Percentiles rank a stretch among this genome's conserved stretches.
Conservation (phyloP, 2,797 vertebrate species). For the Huso huso region DNA sequence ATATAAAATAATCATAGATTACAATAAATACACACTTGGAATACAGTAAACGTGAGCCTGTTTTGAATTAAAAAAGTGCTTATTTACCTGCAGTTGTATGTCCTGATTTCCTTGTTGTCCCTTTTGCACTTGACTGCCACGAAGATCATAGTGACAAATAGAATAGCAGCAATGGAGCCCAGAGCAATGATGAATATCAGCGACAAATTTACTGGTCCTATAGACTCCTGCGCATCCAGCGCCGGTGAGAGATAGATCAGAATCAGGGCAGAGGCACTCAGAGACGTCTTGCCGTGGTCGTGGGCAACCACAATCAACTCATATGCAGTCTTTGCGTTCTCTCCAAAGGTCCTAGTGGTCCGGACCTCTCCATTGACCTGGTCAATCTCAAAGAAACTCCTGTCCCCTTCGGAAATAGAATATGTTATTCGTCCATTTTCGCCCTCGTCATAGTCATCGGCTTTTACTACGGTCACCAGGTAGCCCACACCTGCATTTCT, state of each 20-base stretch:
- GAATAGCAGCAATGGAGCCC: slow-evolving; percentile 95
- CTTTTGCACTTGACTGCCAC: slow-evolving; percentile 98
- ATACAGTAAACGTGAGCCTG: no score
- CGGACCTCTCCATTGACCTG: slow-evolving; percentile 90
- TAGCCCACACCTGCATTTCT: slow-evolving; percentile 85
- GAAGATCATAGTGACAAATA: slow-evolving; percentile 98
- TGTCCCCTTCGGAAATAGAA: slow-evolving; percentile 89
- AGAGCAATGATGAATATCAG: slow-evolving; percentile 97
- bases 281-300: slow-evolving; percentile 90
- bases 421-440: slow-evolving; percentile 94
- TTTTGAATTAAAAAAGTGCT: not conserved
- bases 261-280: slow-evolving; percentile 89
- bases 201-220: slow-evolving; percentile 90
- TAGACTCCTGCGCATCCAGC: slow-evolving; percentile 86
- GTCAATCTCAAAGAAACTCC: slow-evolving; percentile 90
- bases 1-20: no score
- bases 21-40: no score
- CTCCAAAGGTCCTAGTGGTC: slow-evolving; percentile 85
- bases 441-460: slow-evolving; percentile 94
- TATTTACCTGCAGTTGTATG: slow-evolving; percentile 98
- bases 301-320: slow-evolving; percentile 93
- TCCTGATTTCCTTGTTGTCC: slow-evolving; percentile 98
- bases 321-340: slow-evolving; percentile 81
- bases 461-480: slow-evolving; percentile 89
- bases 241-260: slow-evolving; percentile 87